Evolutionary conservation across 2,797 vertebrate species (phyloP).

Genomic region (Falco columbarius): DNA sequence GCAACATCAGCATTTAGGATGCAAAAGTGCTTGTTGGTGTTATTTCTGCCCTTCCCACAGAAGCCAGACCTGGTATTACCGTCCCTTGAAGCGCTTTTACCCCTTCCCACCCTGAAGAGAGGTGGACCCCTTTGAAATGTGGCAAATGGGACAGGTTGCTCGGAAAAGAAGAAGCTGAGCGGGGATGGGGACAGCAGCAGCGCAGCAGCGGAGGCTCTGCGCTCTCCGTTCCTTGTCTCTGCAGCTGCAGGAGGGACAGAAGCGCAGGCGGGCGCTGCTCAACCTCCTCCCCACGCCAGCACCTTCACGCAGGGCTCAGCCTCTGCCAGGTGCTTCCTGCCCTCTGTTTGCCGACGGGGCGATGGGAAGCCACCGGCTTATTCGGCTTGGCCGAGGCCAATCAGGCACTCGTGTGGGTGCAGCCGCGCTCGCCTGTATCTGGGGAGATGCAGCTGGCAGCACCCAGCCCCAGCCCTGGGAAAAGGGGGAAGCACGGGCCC

Average conservation of each 20-base stretch:
- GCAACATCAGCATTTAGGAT: background rate
- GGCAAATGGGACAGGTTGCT: background rate
- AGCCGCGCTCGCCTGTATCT: constrained; percentile 34
- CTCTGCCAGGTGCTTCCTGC: constrained; percentile 77
- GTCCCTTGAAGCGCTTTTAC: rapidly evolving
- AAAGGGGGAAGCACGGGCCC: background rate
- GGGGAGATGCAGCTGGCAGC: constrained; percentile 30
- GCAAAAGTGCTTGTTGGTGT: background rate
- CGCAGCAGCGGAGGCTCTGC: rapidly evolving
- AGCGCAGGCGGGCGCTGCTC: background rate
- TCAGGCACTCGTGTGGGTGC: background rate
- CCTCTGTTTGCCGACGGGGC: background rate
- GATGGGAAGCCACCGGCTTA: background rate
- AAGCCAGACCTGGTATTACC: background rate
- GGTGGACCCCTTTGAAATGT: rapidly evolving
- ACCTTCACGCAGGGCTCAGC: background rate
- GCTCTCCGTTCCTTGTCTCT: background rate
- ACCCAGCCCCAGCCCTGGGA: constrained; percentile 29
- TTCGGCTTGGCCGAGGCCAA: constrained; percentile 42
- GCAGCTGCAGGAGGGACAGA: constrained; percentile 48
- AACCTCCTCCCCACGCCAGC: background rate
- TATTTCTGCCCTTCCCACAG: background rate
- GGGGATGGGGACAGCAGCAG: rapidly evolving
- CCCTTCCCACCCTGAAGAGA: background rate
- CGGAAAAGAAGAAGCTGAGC: rapidly evolving